These are phyloP conservation scores for Myathropa florea DNA, from an alignment of 2,888 invertebrate species.

Conservation along the genomic window DNA sequence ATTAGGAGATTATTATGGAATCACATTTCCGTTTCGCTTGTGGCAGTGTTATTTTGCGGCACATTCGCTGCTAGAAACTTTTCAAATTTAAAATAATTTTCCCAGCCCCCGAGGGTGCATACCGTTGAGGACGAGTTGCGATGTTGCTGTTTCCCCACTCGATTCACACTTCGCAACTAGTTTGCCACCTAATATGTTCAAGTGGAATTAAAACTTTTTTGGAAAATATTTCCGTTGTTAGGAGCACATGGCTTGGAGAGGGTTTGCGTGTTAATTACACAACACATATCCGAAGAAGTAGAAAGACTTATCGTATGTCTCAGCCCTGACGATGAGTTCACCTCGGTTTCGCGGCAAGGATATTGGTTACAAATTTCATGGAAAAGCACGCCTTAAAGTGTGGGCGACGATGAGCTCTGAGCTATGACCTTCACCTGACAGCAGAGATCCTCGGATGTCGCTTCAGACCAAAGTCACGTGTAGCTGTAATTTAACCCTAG, in stretches of 20 bases:
- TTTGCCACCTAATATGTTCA: conserved; percentile 55
- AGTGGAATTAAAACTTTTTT: conserved; percentile 62
- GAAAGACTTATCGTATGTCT: neutral
- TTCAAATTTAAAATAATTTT: conserved; percentile 70
- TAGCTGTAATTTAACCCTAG: conserved; percentile 47
- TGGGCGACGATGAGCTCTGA: neutral
- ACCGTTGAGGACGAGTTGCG: neutral
- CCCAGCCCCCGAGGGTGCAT: conserved; percentile 28
- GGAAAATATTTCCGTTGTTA: conserved; percentile 54
- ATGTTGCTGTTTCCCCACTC: conserved; percentile 11
- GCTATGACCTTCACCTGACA: conserved; percentile 6
- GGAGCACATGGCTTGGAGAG: conserved; percentile 40
- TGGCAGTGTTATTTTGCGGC: conserved; percentile 55
- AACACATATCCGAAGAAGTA: neutral
- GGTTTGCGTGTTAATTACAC: conserved; percentile 46
- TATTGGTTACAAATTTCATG: neutral
- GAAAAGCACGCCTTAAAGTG: neutral
- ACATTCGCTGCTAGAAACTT: conserved; percentile 62
- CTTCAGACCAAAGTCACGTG: conserved; percentile 58
- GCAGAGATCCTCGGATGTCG: conserved; percentile 27
- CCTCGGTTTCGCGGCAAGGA: neutral
- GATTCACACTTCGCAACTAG: conserved; percentile 51
- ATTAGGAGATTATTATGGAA: conserved; percentile 56
- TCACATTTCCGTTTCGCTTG: conserved; percentile 55
- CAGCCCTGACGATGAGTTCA: neutral